These are phyloP conservation scores for Ethmia dodecea DNA, from an alignment of 2,888 invertebrate species.

Conservation along the genomic window DNA sequence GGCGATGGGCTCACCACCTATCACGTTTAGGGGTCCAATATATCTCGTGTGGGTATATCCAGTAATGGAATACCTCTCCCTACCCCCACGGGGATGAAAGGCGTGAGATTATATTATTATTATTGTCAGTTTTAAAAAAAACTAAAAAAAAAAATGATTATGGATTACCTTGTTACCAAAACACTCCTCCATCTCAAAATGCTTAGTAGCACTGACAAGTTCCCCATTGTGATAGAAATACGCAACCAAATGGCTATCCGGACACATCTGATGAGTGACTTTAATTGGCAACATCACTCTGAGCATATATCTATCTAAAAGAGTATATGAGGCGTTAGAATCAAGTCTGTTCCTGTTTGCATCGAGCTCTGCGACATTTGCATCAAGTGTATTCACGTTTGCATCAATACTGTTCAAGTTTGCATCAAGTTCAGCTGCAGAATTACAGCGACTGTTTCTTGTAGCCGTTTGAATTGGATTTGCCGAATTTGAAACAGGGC, in stretches of 20 bases:
- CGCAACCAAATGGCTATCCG: constrained; percentile 69
- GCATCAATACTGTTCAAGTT: constrained; percentile 7
- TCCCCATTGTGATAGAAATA: constrained; percentile 77
- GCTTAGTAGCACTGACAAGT: constrained; percentile 73
- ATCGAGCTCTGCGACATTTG: constrained; percentile 9
- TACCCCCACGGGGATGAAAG: too few relatives aligned
- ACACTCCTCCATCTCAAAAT: constrained; percentile 74
- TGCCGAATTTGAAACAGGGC: constrained; percentile 41
- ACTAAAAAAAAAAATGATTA: too few relatives aligned
- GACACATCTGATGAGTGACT: constrained; percentile 70
- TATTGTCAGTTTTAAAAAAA: too few relatives aligned
- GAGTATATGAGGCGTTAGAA: constrained; percentile 29
- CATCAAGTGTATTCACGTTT: constrained; percentile 6
- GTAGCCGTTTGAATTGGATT: constrained; percentile 39
- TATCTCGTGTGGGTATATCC: too few relatives aligned
- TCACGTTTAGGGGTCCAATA: too few relatives aligned
- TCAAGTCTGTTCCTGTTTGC: constrained; percentile 12
- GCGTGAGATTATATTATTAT: too few relatives aligned
- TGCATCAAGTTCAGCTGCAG: constrained; percentile 12
- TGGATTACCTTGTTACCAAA: constrained; percentile 77
- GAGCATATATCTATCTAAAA: constrained; percentile 44
- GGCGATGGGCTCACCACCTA: too few relatives aligned
- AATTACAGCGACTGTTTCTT: constrained; percentile 38
- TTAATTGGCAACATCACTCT: constrained; percentile 60
- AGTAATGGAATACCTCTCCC: too few relatives aligned